A percentile compares a stretch with the other conserved stretches of the same genome.
phyloP scores from a whole-genome alignment of 2,888 invertebrate genomes.

The Pheosia gnoma region DNA sequence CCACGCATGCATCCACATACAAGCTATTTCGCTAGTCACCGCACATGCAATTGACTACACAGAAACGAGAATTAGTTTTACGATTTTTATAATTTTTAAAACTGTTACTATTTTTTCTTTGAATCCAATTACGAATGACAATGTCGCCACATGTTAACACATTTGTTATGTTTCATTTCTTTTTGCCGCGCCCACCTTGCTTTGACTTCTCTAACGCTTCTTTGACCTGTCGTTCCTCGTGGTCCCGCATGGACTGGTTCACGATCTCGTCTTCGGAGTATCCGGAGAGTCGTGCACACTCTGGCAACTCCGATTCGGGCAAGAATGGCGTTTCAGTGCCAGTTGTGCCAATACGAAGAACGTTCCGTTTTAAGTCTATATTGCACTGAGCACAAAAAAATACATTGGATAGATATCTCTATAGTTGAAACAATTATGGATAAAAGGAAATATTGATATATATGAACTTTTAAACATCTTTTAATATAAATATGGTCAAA shows the following conservation, averaged over 20 bases:
- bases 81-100: slow-evolving; percentile 59
- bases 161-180: slow-evolving; percentile 46
- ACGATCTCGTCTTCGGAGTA: slow-evolving; percentile 86
- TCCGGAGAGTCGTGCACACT: slow-evolving; percentile 91
- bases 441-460: too few species aligned
- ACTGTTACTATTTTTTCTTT: slow-evolving; percentile 48
- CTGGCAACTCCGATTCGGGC: slow-evolving; percentile 86
- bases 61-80: slow-evolving; percentile 47
- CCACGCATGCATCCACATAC: slow-evolving; percentile 19
- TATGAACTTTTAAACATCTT: too few species aligned
- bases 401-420: not conserved
- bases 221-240: slow-evolving; percentile 88
- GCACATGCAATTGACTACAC: slow-evolving; percentile 37
- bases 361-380: slow-evolving; percentile 95
- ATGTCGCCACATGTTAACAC: slow-evolving; percentile 30
- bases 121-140: slow-evolving; percentile 27
- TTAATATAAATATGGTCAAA: too few species aligned
- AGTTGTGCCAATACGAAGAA: slow-evolving; percentile 96
- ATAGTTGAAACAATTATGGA: too few species aligned
- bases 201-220: slow-evolving; percentile 89
- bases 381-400: slow-evolving; percentile 86
- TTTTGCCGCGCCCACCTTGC: slow-evolving; percentile 77
- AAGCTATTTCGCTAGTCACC: slow-evolving; percentile 26
- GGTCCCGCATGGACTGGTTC: slow-evolving; percentile 74
- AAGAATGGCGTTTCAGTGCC: slow-evolving; percentile 96